Evolutionary conservation across 2,797 vertebrate genomes (phyloP).

Genomic region (Argyrosomus regius): DNA sequence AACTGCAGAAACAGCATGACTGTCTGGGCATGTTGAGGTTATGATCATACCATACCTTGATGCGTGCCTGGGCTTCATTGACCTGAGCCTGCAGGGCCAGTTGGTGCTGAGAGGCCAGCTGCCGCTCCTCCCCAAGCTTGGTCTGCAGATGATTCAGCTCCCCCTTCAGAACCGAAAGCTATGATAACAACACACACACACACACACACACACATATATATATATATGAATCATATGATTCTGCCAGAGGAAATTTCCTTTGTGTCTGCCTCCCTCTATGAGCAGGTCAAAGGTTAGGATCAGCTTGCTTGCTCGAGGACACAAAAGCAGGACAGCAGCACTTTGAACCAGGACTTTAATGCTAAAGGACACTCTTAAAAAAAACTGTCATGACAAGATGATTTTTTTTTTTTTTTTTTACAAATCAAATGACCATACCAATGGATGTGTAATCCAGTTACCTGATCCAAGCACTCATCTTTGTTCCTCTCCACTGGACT

Average conservation of each 20-base stretch:
- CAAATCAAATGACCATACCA: not conserved
- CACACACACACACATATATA: constrained; percentile 14
- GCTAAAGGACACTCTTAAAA: not conserved
- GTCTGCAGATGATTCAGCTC: constrained; percentile 76
- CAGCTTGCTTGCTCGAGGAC: not conserved
- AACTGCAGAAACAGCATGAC: not conserved
- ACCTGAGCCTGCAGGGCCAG: constrained; percentile 83
- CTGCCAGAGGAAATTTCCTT: not conserved
- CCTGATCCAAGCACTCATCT: constrained; percentile 83
- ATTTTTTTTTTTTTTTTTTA: not conserved
- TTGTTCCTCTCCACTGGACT: constrained; percentile 61
- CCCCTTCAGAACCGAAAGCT: constrained; percentile 75
- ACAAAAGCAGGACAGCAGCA: not conserved
- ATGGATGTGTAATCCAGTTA: constrained; percentile 58
- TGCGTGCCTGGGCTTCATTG: constrained; percentile 78
- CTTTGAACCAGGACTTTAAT: not conserved
- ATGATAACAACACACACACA: constrained; percentile 27
- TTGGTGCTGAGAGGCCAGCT: constrained; percentile 81
- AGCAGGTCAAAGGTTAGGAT: not conserved
- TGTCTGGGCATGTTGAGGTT: not conserved
- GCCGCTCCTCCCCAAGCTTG: constrained; percentile 75
- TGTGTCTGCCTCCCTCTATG: not conserved
- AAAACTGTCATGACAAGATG: not conserved
- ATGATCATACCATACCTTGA: constrained; percentile 75
- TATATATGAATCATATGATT: not conserved